Evolutionary conservation across 2,888 invertebrate species (phyloP), one percentile per base, ranked within the genome.

Genomic region (Tetragonisca angustula): DNA sequence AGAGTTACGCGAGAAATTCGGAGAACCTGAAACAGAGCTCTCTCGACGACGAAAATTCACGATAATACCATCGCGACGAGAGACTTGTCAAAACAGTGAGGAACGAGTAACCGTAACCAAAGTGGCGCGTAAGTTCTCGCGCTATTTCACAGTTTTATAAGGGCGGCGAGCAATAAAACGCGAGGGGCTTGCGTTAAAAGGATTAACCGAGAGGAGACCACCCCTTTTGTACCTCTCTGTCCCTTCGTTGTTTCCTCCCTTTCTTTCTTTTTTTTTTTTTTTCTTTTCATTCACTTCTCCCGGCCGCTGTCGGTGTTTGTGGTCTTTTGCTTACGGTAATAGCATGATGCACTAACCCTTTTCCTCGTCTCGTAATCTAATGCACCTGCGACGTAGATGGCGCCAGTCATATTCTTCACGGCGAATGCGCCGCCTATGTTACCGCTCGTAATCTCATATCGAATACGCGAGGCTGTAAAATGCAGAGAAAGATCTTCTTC

Each of bases 361-460:
- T 98, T 98, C 94, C 98, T 96, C 76, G 98, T 98, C 95, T 99
- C 99, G 95, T 99, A 99, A 96, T 99, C 99, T 94, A 99, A 96
- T 83, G 98, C 98, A 90, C 99, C 99, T 83, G 99, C 99, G 91
- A 99, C 99, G 95, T 98, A 99, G 95, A 99, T 99, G 94, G 99
- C 99, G 92, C 99, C 99, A 90, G 99, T 99, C 97, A 98, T 98
- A 95, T 98, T 98, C 96, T 99, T 98, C 94, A 99, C 99, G 92
- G 98, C 99, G 95, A 99, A 99, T 61, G 99, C 99, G 92, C 99
- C 99, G 88, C 99, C 99, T 96, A 98, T 97, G 97, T 99, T 99
- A 96, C 99, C 99, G 97, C 98, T 98, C 95, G 98, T 99, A 95
- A 99, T 99, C 97, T 99, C 99, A 96, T 99, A 99, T 96, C 98